Evolutionary conservation across 2,797 vertebrate species (phyloP), one percentile per base, ranked within the genome.

Genomic region (Sphenodon punctatus): DNA sequence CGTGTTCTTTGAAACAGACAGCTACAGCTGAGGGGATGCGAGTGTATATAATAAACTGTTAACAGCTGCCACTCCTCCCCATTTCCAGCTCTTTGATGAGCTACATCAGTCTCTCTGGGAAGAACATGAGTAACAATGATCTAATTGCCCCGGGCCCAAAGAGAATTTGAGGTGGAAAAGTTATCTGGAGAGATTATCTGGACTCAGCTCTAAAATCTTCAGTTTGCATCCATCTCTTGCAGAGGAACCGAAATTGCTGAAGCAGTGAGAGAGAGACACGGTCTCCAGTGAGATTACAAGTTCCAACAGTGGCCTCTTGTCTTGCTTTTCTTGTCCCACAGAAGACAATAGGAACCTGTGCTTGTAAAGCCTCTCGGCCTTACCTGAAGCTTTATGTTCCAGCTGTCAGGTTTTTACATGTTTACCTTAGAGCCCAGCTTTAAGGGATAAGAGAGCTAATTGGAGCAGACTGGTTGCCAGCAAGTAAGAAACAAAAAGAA

Each of bases 341-440:
- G 41, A 84, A 45, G 70, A 64, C 59, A 82, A 72, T 45, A 81
- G 43, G 56, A 60, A 51, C 83, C 88, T 58, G 67, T 49, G 60
- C 60, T 60, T 70, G 71, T 46, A 76, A 88, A 84, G 78, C 36
- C 68, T 82, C 70, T 87, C 75, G 38, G 15, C 85, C 80, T 86
- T 63, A 89, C 63, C 46, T 60, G 55, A 80, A 75, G 73, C 67
- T 84, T 90, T 89, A 78, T 84, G 85, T 91, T 92, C 88, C 89
- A 89, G 65, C 78, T 84, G 83, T 86, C 86, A 89, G 71, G 48
- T 89, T 90, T 84, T 83, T 23, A 84, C 86, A 90, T 88, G 77
- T 91, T 90, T 91, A 84, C 84, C 90, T 94, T 76, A 88, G 68
- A 89, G 82, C 72, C 66, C 85, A 39, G 60, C 79, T 93, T 84